These are phyloP conservation scores for Hipparchia sbordonii DNA, from an alignment of 2,888 invertebrate species.

Conservation along the genomic window DNA sequence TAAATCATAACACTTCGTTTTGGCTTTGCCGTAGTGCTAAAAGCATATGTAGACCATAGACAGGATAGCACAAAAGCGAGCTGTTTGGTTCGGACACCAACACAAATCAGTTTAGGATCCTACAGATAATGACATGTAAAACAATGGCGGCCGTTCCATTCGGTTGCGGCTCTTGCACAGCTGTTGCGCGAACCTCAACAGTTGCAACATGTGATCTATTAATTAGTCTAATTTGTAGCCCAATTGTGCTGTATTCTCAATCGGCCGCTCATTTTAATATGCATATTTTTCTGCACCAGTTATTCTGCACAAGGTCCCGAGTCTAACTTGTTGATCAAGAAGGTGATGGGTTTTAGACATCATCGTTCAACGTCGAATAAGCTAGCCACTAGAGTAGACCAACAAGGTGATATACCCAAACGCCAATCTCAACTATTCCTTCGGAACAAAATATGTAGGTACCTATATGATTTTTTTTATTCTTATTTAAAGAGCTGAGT, in stretches of 20 bases:
- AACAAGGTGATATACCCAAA: neutral
- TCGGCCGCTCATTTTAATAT: neutral
- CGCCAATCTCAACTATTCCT: constrained; percentile 12
- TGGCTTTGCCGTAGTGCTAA: too few species aligned
- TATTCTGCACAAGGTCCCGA: neutral
- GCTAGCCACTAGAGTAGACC: neutral
- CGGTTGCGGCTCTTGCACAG: constrained; percentile 51
- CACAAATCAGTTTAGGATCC: constrained; percentile 68
- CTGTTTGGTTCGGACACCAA: constrained; percentile 51
- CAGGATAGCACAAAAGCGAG: constrained; percentile 37
- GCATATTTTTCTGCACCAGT: constrained; percentile 14
- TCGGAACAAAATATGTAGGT: constrained; percentile 32
- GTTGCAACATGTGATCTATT: constrained; percentile 33
- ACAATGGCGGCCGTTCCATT: constrained; percentile 56
- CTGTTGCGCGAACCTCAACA: constrained; percentile 30
- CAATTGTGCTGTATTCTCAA: constrained; percentile 26
- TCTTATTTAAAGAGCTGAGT: too few species aligned
- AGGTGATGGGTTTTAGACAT: too few species aligned
- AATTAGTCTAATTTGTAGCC: constrained; percentile 33
- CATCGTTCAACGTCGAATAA: too few species aligned
- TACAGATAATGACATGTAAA: constrained; percentile 60
- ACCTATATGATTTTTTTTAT: too few species aligned
- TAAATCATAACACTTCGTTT: too few species aligned
- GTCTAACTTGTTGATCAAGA: too few species aligned
- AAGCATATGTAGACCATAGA: constrained; percentile 3